Evolutionary conservation across 2,797 vertebrate genomes (phyloP), one percentile per base, ranked within the genome.

Genomic region (Cetoscarus ocellatus): DNA sequence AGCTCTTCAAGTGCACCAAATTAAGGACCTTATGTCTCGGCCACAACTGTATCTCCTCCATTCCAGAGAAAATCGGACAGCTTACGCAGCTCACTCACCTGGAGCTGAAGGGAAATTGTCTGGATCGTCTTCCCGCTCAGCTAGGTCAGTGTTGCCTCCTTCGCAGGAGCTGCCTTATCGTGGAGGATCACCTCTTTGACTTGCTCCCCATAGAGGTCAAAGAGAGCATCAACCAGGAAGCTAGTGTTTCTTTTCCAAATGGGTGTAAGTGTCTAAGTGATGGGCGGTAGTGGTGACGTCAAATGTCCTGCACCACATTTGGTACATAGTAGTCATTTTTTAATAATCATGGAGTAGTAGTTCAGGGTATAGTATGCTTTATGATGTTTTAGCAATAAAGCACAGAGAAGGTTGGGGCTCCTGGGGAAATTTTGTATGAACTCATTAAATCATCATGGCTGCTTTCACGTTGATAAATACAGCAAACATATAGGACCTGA

Each of bases 111-210:
- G 98, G 97, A 79, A 99, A 99, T 91, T 98, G 97, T 88, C 90
- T 99, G 80, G 98, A 99, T 83, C 96, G 96, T 68, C 95, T 99
- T 54, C 97, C 98, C 7, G 83, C 93, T 58, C 96, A 97, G 58
- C 94, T 99, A 18, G 95, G 96, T 40, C 96, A 96, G 87, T 99
- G 98, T 88, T 87, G 92, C 48, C 95, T 97, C 85, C 95, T 99
- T 82, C 96, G 95, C 84, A 95, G 95, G 89, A 95, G 93, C n/a
- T 96, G 97, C 80, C 95, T 99, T 14, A 70, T 96, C 5, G 95
- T 99, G 71, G 98, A 99, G 82, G 98, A 99, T 87, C 97, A 99
- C 79, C 96, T 99, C 80, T 99, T 99, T 82, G 97, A 99, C 67
- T 95, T 96, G 1, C 95, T 99, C 73, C 97, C 98, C 67, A 90